Conservation (phyloP, 2,888 invertebrate species). For the Metacarcinus magister region DNA sequence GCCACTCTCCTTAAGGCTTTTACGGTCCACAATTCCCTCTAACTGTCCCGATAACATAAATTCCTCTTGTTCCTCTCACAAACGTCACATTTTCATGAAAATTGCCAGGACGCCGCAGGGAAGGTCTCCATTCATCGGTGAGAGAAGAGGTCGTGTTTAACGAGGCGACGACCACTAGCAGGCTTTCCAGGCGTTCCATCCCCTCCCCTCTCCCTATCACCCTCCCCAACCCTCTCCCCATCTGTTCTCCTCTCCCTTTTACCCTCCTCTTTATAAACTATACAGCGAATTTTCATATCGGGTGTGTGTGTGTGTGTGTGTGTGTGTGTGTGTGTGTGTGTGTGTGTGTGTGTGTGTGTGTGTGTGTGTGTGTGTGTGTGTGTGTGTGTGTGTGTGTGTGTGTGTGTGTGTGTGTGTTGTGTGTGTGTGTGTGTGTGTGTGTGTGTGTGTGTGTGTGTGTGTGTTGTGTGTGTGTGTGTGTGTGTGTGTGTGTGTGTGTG, state of each 20-base stretch:
- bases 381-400: too few relatives aligned
- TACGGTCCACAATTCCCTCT: conserved; percentile 26
- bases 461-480: conserved; percentile 15
- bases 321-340: conserved; percentile 5
- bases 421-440: background rate
- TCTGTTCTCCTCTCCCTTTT: background rate
- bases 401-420: conserved; percentile 19
- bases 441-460: conserved; percentile 26
- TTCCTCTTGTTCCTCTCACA: conserved; percentile 26
- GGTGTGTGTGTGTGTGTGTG: conserved; percentile 14
- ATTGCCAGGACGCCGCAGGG: conserved; percentile 8
- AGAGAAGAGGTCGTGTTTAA: conserved; percentile 26
- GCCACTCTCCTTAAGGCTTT: conserved; percentile 26
- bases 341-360: conserved; percentile 1
- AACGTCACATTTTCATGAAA: conserved; percentile 26
- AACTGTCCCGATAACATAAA: conserved; percentile 26
- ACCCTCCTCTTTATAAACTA: background rate
- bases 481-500: conserved; percentile 12
- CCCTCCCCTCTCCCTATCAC: background rate
- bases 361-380: background rate
- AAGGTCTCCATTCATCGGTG: conserved; percentile 26
- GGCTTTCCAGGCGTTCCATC: background rate
- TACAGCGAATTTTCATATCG: background rate
- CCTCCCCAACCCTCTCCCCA: background rate
- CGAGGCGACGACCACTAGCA: conserved; percentile 11